phyloP scores from a whole-genome alignment of 2,113 vertebrate genomes.

The Rhinogobius similis region DNA sequence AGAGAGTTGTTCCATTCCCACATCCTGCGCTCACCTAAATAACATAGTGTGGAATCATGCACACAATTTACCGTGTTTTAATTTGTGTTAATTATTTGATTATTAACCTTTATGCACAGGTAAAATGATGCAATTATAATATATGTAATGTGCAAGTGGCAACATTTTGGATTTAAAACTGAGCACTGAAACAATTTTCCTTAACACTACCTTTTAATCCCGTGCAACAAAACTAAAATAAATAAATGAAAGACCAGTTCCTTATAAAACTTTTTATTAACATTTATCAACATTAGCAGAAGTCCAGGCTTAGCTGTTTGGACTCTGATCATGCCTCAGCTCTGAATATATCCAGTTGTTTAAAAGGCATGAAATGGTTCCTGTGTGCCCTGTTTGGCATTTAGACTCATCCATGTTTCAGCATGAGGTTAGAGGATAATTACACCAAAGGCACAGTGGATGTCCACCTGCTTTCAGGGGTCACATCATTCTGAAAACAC shows the following conservation, averaged over 20 bases:
- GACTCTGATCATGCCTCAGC: not conserved
- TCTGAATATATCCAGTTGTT: not conserved
- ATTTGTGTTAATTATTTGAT: too few species aligned
- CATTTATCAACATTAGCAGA: too few species aligned
- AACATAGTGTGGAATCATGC: too few species aligned
- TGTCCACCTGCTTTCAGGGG: not conserved
- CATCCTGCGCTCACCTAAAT: too few species aligned
- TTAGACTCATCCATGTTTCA: not conserved
- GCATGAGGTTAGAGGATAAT: conserved; percentile 6
- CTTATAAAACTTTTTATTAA: not conserved
- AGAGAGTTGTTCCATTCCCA: not conserved
- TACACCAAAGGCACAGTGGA: not conserved
- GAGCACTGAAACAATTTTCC: not conserved
- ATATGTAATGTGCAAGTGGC: too few species aligned
- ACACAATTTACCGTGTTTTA: too few species aligned
- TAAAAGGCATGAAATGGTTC: not conserved
- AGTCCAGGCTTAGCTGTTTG: too few species aligned
- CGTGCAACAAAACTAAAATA: not conserved
- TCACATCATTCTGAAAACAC: not conserved
- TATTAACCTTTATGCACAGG: too few species aligned
- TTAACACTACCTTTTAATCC: not conserved
- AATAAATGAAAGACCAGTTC: too few species aligned
- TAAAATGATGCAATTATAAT: too few species aligned
- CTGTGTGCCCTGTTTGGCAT: not conserved
- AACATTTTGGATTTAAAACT: too few species aligned